phyloP scores from a whole-genome alignment of 2,113 vertebrate species.

The Falcunculus frontatus region DNA sequence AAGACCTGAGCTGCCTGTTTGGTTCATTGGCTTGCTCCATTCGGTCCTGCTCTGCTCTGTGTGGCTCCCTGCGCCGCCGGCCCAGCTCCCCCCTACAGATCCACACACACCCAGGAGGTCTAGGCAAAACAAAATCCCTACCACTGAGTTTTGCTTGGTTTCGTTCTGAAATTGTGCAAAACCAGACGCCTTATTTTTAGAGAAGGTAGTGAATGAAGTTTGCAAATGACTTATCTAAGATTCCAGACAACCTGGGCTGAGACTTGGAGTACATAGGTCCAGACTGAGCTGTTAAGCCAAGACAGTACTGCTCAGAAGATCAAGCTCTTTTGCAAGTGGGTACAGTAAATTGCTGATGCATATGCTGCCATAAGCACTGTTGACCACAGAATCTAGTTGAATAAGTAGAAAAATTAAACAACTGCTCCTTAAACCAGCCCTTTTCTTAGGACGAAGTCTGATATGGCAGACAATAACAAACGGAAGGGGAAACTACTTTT shows the following conservation, averaged over 20 bases:
- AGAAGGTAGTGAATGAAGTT: neutral
- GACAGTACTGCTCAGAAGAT: neutral
- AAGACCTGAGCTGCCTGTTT: neutral
- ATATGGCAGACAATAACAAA: neutral
- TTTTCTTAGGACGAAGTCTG: neutral
- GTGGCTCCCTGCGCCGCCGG: accelerated
- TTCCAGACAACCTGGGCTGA: neutral
- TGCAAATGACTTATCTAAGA: neutral
- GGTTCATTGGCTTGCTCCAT: neutral
- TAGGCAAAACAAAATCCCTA: neutral
- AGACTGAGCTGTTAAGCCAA: neutral
- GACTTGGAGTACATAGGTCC: neutral
- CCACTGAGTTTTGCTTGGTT: neutral
- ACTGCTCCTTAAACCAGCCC: neutral
- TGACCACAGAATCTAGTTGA: neutral
- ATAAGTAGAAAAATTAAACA: neutral
- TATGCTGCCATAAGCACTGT: neutral
- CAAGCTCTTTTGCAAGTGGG: neutral
- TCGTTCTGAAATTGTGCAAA: neutral
- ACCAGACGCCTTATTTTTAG: neutral
- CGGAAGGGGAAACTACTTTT: neutral
- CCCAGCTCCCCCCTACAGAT: neutral
- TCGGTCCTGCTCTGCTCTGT: neutral
- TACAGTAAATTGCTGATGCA: neutral
- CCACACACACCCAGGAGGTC: neutral